Base-by-base conservation (phyloP, 92 coral and sea anemone species). In the Epizoanthus scotinus region DNA sequence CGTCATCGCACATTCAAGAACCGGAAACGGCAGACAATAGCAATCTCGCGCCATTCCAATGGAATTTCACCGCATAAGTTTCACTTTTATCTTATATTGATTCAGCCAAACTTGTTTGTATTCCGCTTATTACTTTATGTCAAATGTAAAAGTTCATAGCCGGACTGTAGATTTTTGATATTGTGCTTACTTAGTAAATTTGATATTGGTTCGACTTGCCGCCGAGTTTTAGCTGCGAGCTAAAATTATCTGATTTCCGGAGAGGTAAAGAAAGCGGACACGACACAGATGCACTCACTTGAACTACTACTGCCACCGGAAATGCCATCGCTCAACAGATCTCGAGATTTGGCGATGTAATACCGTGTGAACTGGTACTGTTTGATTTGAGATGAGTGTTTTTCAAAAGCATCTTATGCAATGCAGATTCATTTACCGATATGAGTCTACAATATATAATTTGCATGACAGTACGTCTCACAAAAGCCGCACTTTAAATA, bases 21-120 rank as follows among this genome's bases (percentile, higher is more conserved):
- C 81, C 81, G 81, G 81, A 75, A 75, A 75, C 68, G 21, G 17
- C 59, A 58, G 59, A 75, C 81, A 75, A 75, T 75, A 75, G 81
- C 69, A 75, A 71, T 75, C 81, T 75, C 81, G 81, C 58, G 81
- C 81, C 81, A 75, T 59, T 75, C 56, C 59, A 34, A 73, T 13
- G 67, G 81, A 75, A 75, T 75, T 40, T 58, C n/a, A 36, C 67
- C 81, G 68, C 54, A 58, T 12, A 22, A 22, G 12, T 34, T 58
- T 75, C 68, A 25, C 38, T 60, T 59, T 75, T 27, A 38, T 21
- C 53, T 36, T 8, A 19, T 64, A 29, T 64, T 64, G 70, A 55
- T 26, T 73, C 64, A 38, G 47, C 14, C 14, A 73, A 26, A 40
- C 38, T 38, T 24, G 31, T 36, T 60, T 59, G 8, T 34, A 21